Base-by-base conservation (phyloP, 2,113 vertebrate species). In the Saguinus imperator region DNA sequence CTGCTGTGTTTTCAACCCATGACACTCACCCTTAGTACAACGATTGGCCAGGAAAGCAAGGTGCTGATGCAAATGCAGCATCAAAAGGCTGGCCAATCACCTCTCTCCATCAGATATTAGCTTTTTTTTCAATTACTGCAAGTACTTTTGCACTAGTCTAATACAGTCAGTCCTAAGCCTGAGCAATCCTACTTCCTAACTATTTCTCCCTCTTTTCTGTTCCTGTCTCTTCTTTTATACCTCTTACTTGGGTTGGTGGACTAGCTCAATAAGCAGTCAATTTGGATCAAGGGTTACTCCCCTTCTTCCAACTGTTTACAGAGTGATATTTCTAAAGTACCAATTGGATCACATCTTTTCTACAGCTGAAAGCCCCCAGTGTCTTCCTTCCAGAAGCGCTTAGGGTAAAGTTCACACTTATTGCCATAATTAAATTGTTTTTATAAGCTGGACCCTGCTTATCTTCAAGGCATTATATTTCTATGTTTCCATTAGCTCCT, bases 311-410 rank as follows among this genome's bases (percentile, higher is more conserved):
- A 45, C 37, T 70, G 93, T 94, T 80, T 72, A 83, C 82, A 91
- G 64, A 61, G 70, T 89, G 73, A 68, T 85, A 91, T 86, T 85
- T 95, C 64, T 88, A 80, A 92, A 97, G 90, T 95, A 81, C 72
- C 76, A 35, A 7, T 52, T n/a, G 70, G 61, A 70, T 87, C 40
- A 12, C 45, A 48, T 89, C 45, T 80, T 92, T 68, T 90, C 83
- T 52, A 55, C 35, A 32, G 45, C 32, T 87, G 80, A 95, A 87
- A 97, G 66, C 77, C 48, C 45, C 83, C 29, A 66, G 50, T 86
- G 90, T 94, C 75, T 96, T n/a, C 82, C 40, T 80, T 89, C 32
- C n/a, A 35, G 75, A 52, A 85, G 29, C 61, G 87, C 17, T 52
- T 83, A 92, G 80, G 55, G 94, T 94, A 82, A 82, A 89, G 55